phyloP scores from a whole-genome alignment of 2,797 vertebrate genomes.

The Propithecus perrieri region DNA sequence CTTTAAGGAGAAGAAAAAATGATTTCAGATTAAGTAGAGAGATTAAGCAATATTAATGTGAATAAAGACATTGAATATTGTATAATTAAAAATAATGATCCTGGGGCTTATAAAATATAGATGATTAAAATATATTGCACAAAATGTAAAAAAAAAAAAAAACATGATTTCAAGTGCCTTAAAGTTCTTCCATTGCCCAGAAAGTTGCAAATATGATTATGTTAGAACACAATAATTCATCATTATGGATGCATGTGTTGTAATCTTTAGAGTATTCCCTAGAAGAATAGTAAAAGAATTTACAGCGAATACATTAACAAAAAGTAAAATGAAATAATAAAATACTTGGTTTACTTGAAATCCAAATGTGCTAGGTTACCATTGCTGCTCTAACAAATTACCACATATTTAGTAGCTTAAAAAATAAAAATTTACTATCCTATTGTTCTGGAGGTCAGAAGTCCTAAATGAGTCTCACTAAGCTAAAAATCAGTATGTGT shows the following conservation, averaged over 20 bases:
- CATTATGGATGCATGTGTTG: not conserved
- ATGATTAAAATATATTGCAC: not conserved
- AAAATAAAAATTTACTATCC: not conserved
- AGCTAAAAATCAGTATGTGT: not conserved
- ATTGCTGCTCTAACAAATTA: not conserved
- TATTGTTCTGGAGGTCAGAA: not conserved
- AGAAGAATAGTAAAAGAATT: not conserved
- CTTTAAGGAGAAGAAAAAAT: not conserved
- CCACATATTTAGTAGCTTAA: not conserved
- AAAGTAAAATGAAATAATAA: not conserved
- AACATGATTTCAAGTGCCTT: not conserved
- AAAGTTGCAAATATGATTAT: not conserved
- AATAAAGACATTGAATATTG: not conserved
- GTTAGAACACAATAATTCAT: not conserved
- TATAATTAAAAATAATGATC: not conserved
- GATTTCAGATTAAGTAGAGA: not conserved
- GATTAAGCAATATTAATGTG: not conserved
- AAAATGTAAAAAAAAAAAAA: not conserved
- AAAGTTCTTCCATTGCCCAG: not conserved
- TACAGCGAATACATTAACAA: not conserved
- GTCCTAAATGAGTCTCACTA: not conserved
- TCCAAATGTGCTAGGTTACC: not conserved
- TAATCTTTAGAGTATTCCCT: not conserved
- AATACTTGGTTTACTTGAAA: not conserved
- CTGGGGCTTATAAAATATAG: not conserved